Conservation (phyloP, 2,797 vertebrate genomes). For the Alca torda region DNA sequence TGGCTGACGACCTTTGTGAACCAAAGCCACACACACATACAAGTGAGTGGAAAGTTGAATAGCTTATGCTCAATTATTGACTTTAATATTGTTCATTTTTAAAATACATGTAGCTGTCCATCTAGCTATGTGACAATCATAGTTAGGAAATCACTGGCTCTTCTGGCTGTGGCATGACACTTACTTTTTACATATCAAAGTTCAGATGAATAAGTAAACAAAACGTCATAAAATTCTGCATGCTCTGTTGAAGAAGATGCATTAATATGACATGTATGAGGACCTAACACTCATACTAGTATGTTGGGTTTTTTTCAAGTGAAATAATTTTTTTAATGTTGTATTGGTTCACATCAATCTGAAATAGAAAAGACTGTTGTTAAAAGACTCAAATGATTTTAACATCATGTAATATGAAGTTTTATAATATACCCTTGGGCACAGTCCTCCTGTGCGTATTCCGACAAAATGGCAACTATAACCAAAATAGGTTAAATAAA, state of each 20-base stretch:
- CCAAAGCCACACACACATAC: not conserved
- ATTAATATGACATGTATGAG: not conserved
- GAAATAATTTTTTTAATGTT: not conserved
- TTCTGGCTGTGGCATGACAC: not conserved
- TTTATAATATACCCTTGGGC: not conserved
- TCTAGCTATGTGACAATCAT: not conserved
- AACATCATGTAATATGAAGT: not conserved
- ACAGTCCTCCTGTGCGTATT: not conserved
- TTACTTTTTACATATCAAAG: not conserved
- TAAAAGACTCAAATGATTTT: not conserved
- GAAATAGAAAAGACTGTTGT: not conserved
- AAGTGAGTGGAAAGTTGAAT: not conserved
- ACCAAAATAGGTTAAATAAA: not conserved
- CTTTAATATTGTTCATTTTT: not conserved
- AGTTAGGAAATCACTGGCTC: not conserved
- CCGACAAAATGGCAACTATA: not conserved
- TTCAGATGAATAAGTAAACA: not conserved
- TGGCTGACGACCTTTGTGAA: not conserved
- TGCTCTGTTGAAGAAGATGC: not conserved
- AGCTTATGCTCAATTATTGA: not conserved
- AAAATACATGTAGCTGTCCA: not conserved
- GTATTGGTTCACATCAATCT: not conserved
- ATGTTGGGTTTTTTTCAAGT: not conserved
- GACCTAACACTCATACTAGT: not conserved
- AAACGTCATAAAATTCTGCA: not conserved